These are phyloP conservation scores for Drosophila tani DNA, from an alignment of 1,140 invertebrate species.

Conservation along the genomic window DNA sequence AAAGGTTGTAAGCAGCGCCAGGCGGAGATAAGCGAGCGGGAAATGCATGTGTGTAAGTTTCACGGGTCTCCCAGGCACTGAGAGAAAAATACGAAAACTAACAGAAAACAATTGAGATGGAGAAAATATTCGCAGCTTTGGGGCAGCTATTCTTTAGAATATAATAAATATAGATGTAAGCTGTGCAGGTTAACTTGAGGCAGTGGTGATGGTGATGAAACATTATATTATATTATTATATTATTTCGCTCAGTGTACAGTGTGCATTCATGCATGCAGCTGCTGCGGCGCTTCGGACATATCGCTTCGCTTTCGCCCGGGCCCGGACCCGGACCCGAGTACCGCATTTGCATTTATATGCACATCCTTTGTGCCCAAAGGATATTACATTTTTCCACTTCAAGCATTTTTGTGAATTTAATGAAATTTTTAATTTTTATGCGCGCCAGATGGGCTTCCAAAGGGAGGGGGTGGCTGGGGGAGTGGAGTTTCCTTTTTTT, in stretches of 20 bases:
- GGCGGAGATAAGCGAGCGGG: slow-evolving; percentile 21
- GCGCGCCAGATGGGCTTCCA: slow-evolving; percentile 40
- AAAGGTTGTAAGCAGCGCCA: slow-evolving; percentile 12
- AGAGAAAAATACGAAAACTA: not conserved
- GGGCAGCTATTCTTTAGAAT: no score
- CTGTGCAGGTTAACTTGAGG: no score
- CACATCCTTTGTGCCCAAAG: slow-evolving; percentile 82
- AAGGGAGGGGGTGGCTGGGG: not conserved
- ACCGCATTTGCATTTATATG: slow-evolving; percentile 81
- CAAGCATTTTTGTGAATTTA: slow-evolving; percentile 83
- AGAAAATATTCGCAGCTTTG: no score
- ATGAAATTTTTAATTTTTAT: slow-evolving; percentile 84
- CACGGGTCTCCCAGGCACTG: slow-evolving; percentile 1
- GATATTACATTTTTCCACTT: slow-evolving; percentile 84
- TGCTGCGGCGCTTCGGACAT: slow-evolving; percentile 38
- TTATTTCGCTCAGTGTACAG: slow-evolving; percentile 6
- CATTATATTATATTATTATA: no score
- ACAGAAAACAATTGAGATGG: no score
- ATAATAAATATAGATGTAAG: no score
- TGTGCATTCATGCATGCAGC: slow-evolving; percentile 48
- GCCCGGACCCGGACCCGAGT: slow-evolving; percentile 17
- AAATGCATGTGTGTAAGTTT: slow-evolving; percentile 15
- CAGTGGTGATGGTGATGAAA: no score
- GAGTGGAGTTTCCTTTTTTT: not conserved
- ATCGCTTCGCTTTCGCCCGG: slow-evolving; percentile 34